Evolutionary conservation across 2,888 invertebrate genomes (phyloP).

Genomic region (Drosophila macrospina): DNA sequence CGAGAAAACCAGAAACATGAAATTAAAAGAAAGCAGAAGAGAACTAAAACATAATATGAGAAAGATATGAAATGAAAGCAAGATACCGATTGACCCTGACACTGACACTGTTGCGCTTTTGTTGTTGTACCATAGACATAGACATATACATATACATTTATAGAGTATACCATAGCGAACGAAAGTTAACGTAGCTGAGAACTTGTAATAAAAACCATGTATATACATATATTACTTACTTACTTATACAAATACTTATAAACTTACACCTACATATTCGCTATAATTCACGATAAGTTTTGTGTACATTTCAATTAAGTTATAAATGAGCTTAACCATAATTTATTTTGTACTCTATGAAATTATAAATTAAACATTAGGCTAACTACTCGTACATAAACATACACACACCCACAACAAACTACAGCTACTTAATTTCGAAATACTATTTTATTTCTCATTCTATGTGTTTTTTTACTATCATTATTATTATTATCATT

Average conservation of each 20-base stretch:
- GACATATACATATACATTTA: slow-evolving; percentile 25
- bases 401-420: slow-evolving; percentile 31
- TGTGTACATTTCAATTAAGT: slow-evolving; percentile 75
- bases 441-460: slow-evolving; percentile 66
- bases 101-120: slow-evolving; percentile 81
- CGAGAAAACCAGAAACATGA: slow-evolving; percentile 28
- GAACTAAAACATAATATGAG: no score
- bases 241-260: no score
- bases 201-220: slow-evolving; percentile 70
- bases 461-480: slow-evolving; percentile 43
- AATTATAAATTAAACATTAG: slow-evolving; percentile 58
- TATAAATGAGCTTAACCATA: slow-evolving; percentile 63
- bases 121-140: slow-evolving; percentile 75
- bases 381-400: slow-evolving; percentile 41
- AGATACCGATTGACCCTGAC: slow-evolving; percentile 66
- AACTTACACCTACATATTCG: slow-evolving; percentile 34
- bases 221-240: slow-evolving; percentile 46
- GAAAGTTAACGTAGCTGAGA: slow-evolving; percentile 51
- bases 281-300: slow-evolving; percentile 69
- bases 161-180: slow-evolving; percentile 35
- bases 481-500: neutral
- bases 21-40: slow-evolving; percentile 18
- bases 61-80: slow-evolving; percentile 22
- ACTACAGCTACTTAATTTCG: slow-evolving; percentile 65
- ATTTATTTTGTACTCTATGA: slow-evolving; percentile 74